Conservation (phyloP, 2,888 invertebrate species). For the Podabrus alpinus region DNA sequence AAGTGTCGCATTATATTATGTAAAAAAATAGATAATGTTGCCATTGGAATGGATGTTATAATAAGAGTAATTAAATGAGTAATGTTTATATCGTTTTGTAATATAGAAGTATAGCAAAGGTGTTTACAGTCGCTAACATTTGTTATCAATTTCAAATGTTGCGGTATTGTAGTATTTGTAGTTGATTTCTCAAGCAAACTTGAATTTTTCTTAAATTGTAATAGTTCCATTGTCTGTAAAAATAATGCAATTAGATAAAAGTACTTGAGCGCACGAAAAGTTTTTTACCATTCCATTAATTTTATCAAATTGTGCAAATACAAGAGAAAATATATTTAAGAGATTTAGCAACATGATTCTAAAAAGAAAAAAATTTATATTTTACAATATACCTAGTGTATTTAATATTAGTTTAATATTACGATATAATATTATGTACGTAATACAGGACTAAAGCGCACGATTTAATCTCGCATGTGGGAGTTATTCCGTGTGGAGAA, state of each 20-base stretch:
- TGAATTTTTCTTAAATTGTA: slow-evolving; percentile 58
- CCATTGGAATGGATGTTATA: slow-evolving; percentile 5
- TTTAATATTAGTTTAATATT: too few species aligned
- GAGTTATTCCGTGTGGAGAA: too few species aligned
- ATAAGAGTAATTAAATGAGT: slow-evolving; percentile 4
- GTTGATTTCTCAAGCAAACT: neutral
- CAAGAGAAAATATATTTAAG: slow-evolving; percentile 91
- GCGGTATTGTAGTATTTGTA: neutral
- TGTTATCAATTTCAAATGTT: neutral
- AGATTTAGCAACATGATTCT: slow-evolving; percentile 95
- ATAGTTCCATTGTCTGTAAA: slow-evolving; percentile 58
- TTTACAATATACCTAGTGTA: too few species aligned
- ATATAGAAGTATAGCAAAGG: neutral
- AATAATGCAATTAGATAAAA: slow-evolving; percentile 36
- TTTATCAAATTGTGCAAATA: slow-evolving; percentile 89
- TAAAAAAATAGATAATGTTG: slow-evolving; percentile 6
- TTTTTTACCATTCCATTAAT: slow-evolving; percentile 75
- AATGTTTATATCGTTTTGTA: neutral
- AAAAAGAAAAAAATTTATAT: slow-evolving; percentile 54
- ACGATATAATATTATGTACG: neutral
- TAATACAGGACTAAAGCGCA: too few species aligned
- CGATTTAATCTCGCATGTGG: too few species aligned
- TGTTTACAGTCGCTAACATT: neutral
- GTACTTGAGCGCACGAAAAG: neutral
- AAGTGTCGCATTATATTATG: neutral